Percentiles rank a stretch among this genome's conserved stretches.
phyloP scores from a whole-genome alignment of 2,888 invertebrate species.

The Perdita meconis region DNA sequence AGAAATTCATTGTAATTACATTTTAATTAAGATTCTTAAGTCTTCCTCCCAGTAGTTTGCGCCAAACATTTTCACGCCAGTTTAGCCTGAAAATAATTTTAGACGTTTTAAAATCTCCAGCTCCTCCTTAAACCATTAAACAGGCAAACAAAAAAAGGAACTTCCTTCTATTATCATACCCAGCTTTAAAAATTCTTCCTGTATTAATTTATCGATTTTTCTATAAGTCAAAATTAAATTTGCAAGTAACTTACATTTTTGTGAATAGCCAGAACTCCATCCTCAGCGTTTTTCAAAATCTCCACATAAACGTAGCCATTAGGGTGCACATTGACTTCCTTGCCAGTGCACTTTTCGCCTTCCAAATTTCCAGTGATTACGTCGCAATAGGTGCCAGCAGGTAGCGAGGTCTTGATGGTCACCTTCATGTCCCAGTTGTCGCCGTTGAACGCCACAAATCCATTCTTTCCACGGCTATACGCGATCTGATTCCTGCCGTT shows the following conservation, averaged over 20 bases:
- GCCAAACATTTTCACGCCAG: not conserved
- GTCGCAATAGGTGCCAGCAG: slow-evolving; percentile 93
- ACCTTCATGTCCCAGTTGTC: slow-evolving; percentile 87
- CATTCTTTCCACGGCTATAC: slow-evolving; percentile 90
- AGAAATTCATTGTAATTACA: not conserved
- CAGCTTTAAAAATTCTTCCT: not conserved
- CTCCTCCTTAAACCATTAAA: not conserved
- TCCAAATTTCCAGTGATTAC: slow-evolving; percentile 89
- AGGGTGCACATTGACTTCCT: slow-evolving; percentile 86
- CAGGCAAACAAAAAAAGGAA: no score
- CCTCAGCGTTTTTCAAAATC: slow-evolving; percentile 85
- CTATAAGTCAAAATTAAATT: not conserved
- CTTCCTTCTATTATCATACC: no score
- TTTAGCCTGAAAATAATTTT: not conserved
- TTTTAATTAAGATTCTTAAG: not conserved
- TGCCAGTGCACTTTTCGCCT: slow-evolving; percentile 88
- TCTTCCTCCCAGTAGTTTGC: not conserved
- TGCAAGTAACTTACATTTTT: slow-evolving; percentile 68
- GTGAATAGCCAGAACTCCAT: slow-evolving; percentile 91
- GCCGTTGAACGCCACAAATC: slow-evolving; percentile 91
- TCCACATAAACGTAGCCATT: slow-evolving; percentile 87
- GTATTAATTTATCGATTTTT: no score
- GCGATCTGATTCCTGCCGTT: slow-evolving; percentile 93
- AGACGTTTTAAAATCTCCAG: not conserved
- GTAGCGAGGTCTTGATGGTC: slow-evolving; percentile 88